phyloP scores from a whole-genome alignment of 2,888 invertebrate genomes.

The Cheilosia vulpina region DNA sequence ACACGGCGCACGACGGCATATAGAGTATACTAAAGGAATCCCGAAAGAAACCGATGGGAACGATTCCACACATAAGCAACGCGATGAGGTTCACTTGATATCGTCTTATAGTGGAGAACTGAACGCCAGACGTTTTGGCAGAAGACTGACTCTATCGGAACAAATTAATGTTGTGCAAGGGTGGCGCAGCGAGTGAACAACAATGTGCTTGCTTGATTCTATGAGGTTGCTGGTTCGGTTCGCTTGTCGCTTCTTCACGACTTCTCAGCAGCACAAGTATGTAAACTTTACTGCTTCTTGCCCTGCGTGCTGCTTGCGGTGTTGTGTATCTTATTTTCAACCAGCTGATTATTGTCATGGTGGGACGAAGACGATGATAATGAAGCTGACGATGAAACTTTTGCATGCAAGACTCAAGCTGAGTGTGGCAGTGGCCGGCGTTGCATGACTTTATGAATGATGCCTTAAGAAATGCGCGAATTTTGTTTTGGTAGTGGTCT shows the following conservation, averaged over 20 bases:
- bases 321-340: constrained; percentile 7
- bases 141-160: constrained; percentile 61
- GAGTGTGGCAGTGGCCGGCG: constrained; percentile 30
- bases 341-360: constrained; percentile 25
- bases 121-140: constrained; percentile 69
- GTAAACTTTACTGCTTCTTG: constrained; percentile 36
- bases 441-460: constrained; percentile 33
- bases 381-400: constrained; percentile 25
- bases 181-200: constrained; percentile 38
- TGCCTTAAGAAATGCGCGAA: constrained; percentile 24
- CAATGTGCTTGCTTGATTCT: constrained; percentile 49
- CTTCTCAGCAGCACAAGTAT: constrained; percentile 26
- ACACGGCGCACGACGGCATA: constrained; percentile 11
- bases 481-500: constrained; percentile 16
- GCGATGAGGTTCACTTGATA: constrained; percentile 48
- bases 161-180: constrained; percentile 59
- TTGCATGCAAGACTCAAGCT: constrained; percentile 31
- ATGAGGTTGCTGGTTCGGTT: constrained; percentile 33
- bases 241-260: constrained; percentile 51
- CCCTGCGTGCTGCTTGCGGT: constrained; percentile 9
- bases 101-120: constrained; percentile 49
- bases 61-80: constrained; percentile 16
- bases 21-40: constrained; percentile 21
- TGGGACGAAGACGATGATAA: constrained; percentile 30
- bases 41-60: constrained; percentile 27